These are phyloP conservation scores for Papilio gigon DNA, from an alignment of 2,888 invertebrate genomes.

Conservation along the genomic window DNA sequence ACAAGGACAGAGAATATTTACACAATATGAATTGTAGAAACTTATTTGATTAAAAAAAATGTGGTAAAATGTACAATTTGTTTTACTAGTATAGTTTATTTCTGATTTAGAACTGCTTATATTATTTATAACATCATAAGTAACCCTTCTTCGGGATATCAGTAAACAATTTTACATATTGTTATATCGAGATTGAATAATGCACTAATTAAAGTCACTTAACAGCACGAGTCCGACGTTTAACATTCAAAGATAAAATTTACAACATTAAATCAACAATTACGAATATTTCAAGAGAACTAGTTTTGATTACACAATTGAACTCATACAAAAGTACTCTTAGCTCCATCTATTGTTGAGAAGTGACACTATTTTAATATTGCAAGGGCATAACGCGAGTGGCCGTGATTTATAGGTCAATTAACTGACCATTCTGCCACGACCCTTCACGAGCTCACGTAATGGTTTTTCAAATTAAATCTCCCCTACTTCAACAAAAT, in stretches of 20 bases:
- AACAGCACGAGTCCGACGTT: slow-evolving; percentile 61
- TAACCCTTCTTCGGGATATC: background rate
- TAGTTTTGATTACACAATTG: slow-evolving; percentile 52
- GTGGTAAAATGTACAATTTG: too few species aligned
- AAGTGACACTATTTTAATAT: slow-evolving; percentile 54
- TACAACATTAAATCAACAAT: slow-evolving; percentile 59
- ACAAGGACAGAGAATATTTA: background rate
- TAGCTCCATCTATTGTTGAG: slow-evolving; percentile 70
- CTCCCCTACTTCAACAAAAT: slow-evolving; percentile 58
- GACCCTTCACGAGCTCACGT: slow-evolving; percentile 46
- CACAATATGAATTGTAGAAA: too few species aligned
- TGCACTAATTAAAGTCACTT: slow-evolving; percentile 55
- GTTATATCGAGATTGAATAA: slow-evolving; percentile 46
- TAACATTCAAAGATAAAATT: slow-evolving; percentile 51
- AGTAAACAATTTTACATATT: slow-evolving; percentile 23
- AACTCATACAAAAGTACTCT: slow-evolving; percentile 56
- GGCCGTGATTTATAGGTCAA: slow-evolving; percentile 75
- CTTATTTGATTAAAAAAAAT: too few species aligned
- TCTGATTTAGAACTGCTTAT: slow-evolving; percentile 12
- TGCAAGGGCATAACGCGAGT: slow-evolving; percentile 52
- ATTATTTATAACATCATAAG: background rate
- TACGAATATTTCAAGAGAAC: slow-evolving; percentile 58
- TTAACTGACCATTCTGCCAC: slow-evolving; percentile 76
- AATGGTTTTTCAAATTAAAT: slow-evolving; percentile 73
- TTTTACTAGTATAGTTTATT: too few species aligned